These are phyloP conservation scores for Minunthozetes semirufus DNA, from an alignment of 2,888 invertebrate species.

Conservation along the genomic window DNA sequence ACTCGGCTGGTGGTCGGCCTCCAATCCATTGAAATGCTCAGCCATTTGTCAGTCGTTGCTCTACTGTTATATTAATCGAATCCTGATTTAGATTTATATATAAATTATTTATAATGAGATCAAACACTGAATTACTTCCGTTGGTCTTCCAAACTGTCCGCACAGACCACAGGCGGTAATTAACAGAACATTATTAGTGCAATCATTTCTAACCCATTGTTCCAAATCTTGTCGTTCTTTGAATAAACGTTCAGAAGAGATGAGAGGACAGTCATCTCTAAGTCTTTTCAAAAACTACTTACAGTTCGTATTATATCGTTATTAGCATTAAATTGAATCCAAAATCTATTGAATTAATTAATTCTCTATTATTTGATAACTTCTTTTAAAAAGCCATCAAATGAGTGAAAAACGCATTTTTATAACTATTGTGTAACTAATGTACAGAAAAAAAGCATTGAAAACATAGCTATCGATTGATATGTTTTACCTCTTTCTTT, in stretches of 20 bases:
- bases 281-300: neutral
- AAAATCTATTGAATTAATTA: too few species aligned
- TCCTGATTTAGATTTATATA: neutral
- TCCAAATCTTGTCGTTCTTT: constrained; percentile 9
- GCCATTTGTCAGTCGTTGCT: neutral
- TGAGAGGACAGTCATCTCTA: neutral
- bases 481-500: too few species aligned
- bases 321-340: too few species aligned
- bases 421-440: too few species aligned
- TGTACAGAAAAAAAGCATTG: too few species aligned
- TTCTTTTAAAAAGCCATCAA: too few species aligned
- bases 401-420: too few species aligned
- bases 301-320: neutral
- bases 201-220: neutral
- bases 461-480: too few species aligned
- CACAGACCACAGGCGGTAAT: too few species aligned
- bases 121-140: neutral
- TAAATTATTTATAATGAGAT: neutral
- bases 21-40: neutral
- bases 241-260: neutral
- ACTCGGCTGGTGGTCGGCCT: neutral
- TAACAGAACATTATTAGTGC: neutral
- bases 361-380: too few species aligned
- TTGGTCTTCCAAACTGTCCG: constrained; percentile 12
- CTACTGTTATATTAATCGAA: neutral